Evolutionary conservation across 1,140 invertebrate species (phyloP), one percentile per base, ranked within the genome.

Genomic region (Gerris buenoi): DNA sequence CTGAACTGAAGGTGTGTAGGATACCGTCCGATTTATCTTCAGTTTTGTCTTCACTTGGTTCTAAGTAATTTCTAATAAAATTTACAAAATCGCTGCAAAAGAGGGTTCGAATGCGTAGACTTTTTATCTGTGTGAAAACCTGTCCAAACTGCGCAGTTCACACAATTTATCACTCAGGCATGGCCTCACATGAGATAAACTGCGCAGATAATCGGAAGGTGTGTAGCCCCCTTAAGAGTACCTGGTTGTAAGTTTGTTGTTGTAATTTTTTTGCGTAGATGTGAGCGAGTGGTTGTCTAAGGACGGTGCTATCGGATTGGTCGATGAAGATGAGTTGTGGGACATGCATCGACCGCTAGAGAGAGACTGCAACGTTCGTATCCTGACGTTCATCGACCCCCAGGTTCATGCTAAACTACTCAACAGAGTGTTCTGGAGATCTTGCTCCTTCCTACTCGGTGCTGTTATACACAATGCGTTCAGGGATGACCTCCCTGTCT

Each of bases 261-360:
- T 66, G n/a, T 61, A 58, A 27, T 62, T 66, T 68, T 69, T n/a
- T 68, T 67, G 69, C 81, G 14, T 75, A 93, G 85, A 94, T 72
- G 78, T 90, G 70, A 87, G 78, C 28, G 88, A 95, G 74, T 83
- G 85, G 67, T 78, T 93, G 25, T 80, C 80, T 18, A 83, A 89
- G 58, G 77, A 83, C 27, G 86, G 88, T 63, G 91, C 87, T 0
- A 73, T 97, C 10, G 95, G 94, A 0, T 74, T 90, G 25, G 80
- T 97, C 0, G 85, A 98, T 77, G 86, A 84, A 10, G 76, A 77
- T 29, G 79, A 83, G 0, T 77, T 88, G 2, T 98, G 94, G 94
- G 94, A 98, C 74, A 93, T 98, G 88, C 89, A 97, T 74, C 82
- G 84, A 72, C 95, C 95, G 0, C 76, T 98, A 0, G 80, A 81